phyloP scores from a whole-genome alignment of 2,113 vertebrate genomes.

The Marcusenius ussheri region DNA sequence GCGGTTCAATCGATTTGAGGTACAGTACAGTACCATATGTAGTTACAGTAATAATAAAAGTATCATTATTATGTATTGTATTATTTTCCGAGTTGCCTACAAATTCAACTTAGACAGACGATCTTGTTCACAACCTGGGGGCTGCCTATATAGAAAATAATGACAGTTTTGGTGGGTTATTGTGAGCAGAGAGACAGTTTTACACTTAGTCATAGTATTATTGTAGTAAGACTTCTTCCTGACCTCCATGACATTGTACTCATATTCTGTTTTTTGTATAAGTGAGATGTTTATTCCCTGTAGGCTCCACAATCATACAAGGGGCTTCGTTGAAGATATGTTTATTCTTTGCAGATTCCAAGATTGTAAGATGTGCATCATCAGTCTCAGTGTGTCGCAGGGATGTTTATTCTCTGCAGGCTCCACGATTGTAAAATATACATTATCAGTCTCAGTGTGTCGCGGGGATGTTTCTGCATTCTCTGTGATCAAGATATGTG shows the following conservation, averaged over 20 bases:
- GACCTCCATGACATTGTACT: neutral
- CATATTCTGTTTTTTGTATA: neutral
- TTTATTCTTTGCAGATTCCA: neutral
- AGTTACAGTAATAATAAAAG: neutral
- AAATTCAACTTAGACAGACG: neutral
- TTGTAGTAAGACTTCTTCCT: neutral
- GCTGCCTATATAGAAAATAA: neutral
- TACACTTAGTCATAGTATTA: neutral
- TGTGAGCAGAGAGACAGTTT: neutral
- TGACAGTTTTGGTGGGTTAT: neutral
- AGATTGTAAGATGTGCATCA: conserved; percentile 87
- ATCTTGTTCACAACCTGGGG: too few relatives aligned
- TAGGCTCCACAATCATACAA: conserved; percentile 52
- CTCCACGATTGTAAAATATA: conserved; percentile 75
- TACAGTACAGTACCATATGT: neutral
- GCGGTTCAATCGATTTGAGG: too few relatives aligned
- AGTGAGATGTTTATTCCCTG: neutral
- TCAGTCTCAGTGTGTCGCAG: conserved; percentile 79
- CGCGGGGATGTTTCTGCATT: conserved; percentile 52
- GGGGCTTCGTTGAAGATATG: conserved; percentile 73
- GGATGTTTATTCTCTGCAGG: neutral
- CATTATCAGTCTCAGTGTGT: conserved; percentile 87
- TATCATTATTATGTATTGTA: neutral
- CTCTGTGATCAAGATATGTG: conserved; percentile 96
- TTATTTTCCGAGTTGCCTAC: neutral